phyloP scores from a whole-genome alignment of 1,140 invertebrate genomes.

The Drosophila carrolli region DNA sequence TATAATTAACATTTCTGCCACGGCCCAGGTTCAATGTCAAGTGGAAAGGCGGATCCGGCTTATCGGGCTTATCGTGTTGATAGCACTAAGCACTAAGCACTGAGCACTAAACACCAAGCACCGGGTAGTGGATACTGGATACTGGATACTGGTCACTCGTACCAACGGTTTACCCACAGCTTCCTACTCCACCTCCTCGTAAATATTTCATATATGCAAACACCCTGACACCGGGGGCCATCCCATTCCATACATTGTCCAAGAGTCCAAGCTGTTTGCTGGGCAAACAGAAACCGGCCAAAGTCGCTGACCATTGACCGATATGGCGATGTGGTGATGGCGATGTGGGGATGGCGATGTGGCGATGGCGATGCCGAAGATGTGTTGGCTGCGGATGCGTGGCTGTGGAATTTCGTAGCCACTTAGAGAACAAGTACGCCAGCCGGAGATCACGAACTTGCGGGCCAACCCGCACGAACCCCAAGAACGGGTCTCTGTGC shows the following conservation, averaged over 20 bases:
- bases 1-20: slow-evolving; percentile 76
- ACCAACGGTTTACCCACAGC: slow-evolving; percentile 34
- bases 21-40: slow-evolving; percentile 73
- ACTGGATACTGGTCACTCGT: not conserved
- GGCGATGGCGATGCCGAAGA: slow-evolving; percentile 28
- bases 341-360: not conserved
- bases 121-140: too few species aligned
- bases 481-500: slow-evolving; percentile 17
- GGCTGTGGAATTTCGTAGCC: slow-evolving; percentile 73
- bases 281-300: slow-evolving; percentile 63
- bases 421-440: slow-evolving; percentile 70
- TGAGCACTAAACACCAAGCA: too few species aligned
- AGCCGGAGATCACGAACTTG: slow-evolving; percentile 79
- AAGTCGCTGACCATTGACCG: slow-evolving; percentile 76
- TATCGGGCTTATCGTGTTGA: slow-evolving; percentile 57
- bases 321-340: slow-evolving; percentile 43
- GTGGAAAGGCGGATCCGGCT: slow-evolving; percentile 56
- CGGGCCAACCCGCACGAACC: slow-evolving; percentile 68
- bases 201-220: slow-evolving; percentile 79
- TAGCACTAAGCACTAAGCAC: slow-evolving; percentile 19
- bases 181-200: slow-evolving; percentile 23
- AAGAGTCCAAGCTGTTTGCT: slow-evolving; percentile 50
- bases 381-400: slow-evolving; percentile 64
- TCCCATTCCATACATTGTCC: slow-evolving; percentile 35
- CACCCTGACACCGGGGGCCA: slow-evolving; percentile 28